Conservation (phyloP, 2,113 vertebrate genomes). For the Peromyscus polionotus region DNA sequence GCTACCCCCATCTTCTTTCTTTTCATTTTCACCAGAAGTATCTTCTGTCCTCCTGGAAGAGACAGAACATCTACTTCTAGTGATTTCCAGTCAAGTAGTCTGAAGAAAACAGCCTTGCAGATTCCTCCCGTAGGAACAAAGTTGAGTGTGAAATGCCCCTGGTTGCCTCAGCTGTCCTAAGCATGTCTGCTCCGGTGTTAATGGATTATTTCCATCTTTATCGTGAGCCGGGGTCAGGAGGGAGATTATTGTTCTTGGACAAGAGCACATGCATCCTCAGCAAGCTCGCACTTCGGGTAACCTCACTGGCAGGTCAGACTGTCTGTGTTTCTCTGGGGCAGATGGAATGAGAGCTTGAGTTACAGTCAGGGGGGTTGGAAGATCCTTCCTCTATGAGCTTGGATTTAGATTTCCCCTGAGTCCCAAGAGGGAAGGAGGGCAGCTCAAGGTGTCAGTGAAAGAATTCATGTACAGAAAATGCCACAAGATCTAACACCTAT, state of each 20-base stretch:
- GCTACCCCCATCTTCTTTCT: not conserved
- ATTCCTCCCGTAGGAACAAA: not conserved
- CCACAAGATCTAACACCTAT: not conserved
- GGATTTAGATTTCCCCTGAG: not conserved
- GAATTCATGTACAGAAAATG: constrained; percentile 50
- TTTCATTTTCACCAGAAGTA: not conserved
- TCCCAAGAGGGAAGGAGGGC: not conserved
- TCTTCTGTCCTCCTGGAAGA: not conserved
- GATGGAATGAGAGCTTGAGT: constrained; percentile 64
- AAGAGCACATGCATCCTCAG: constrained; percentile 34
- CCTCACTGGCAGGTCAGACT: constrained; percentile 76
- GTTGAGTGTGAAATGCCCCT: not conserved
- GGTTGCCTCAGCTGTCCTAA: not conserved
- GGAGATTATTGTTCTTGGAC: constrained; percentile 81
- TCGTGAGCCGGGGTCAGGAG: constrained; percentile 60
- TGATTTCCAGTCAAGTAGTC: constrained; percentile 8
- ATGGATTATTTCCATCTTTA: constrained; percentile 78
- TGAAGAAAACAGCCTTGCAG: not conserved
- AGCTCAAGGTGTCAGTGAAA: constrained; percentile 67
- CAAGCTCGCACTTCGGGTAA: constrained; percentile 68
- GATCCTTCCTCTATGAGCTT: not conserved
- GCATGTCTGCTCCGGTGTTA: constrained; percentile 32
- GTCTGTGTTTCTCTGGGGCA: constrained; percentile 76
- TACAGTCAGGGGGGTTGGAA: constrained; percentile 41
- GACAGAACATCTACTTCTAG: not conserved